phyloP scores from a whole-genome alignment of 2,113 vertebrate species.

The Apodemus speciosus region DNA sequence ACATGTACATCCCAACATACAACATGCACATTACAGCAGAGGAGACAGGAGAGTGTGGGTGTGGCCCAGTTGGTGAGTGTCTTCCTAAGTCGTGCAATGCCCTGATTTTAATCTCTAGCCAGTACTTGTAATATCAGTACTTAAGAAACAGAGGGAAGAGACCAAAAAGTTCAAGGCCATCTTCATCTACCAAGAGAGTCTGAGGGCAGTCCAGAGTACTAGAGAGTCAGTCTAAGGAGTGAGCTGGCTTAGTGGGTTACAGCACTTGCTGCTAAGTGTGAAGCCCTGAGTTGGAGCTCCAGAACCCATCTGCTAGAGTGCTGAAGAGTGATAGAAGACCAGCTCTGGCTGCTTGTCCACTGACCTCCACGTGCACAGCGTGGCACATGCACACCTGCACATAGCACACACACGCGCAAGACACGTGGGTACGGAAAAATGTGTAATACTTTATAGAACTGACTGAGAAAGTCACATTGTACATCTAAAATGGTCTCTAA shows the following conservation, averaged over 20 bases:
- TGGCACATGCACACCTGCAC: not conserved
- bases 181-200: not conserved
- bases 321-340: not conserved
- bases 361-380: not conserved
- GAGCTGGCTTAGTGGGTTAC: not conserved
- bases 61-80: too few relatives aligned
- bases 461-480: constrained; percentile 2
- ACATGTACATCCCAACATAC: not conserved
- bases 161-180: not conserved
- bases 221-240: not conserved
- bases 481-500: not conserved
- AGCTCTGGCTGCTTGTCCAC: too few relatives aligned
- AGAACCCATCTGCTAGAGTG: not conserved
- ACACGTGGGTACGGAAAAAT: not conserved
- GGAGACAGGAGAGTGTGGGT: not conserved
- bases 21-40: not conserved
- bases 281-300: not conserved
- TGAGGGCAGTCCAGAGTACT: too few relatives aligned
- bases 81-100: not conserved
- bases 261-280: not conserved
- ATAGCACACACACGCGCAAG: too few relatives aligned
- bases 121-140: too few relatives aligned
- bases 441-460: not conserved
- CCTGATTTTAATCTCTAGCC: not conserved
- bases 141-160: not conserved